Percentiles rank a stretch among this genome's conserved stretches.
These are phyloP conservation scores for Synanthedon myopaeformis DNA, from an alignment of 2,888 invertebrate genomes.

Conservation along the genomic window DNA sequence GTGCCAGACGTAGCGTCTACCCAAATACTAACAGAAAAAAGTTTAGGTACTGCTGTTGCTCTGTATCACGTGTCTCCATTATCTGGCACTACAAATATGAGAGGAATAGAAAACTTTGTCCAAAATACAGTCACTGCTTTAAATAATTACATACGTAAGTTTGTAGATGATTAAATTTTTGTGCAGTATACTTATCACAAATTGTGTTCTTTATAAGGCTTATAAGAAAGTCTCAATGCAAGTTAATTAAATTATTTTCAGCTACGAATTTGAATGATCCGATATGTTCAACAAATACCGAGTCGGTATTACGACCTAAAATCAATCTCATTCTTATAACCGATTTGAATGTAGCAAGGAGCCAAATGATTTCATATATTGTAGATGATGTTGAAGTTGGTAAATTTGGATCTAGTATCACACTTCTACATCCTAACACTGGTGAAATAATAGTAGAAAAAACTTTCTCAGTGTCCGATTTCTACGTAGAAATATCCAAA, in stretches of 20 bases:
- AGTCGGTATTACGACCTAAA: constrained; percentile 10
- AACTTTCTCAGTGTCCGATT: constrained; percentile 58
- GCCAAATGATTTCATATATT: constrained; percentile 52
- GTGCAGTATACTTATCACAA: background rate
- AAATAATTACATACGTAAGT: constrained; percentile 68
- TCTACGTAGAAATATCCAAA: constrained; percentile 36
- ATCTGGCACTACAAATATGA: constrained; percentile 50
- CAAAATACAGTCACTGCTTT: constrained; percentile 50
- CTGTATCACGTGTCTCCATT: constrained; percentile 30
- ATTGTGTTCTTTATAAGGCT: background rate
- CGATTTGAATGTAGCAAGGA: constrained; percentile 3
- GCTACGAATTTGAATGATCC: constrained; percentile 47
- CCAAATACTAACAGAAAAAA: constrained; percentile 50
- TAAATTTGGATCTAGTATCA: constrained; percentile 68
- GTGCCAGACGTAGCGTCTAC: constrained; percentile 51
- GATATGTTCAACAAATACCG: constrained; percentile 25
- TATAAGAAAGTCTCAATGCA: background rate
- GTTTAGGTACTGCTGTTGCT: constrained; percentile 18
- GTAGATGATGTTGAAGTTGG: constrained; percentile 66
- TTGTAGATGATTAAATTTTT: constrained; percentile 2
- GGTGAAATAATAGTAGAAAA: constrained; percentile 65
- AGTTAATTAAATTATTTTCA: constrained; percentile 10
- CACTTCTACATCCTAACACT: constrained; percentile 66
- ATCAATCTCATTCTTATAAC: constrained; percentile 69
- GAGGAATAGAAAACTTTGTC: constrained; percentile 49